Evolutionary conservation across 2,888 invertebrate species (phyloP), one percentile per base, ranked within the genome.

Genomic region (Bombylius major): DNA sequence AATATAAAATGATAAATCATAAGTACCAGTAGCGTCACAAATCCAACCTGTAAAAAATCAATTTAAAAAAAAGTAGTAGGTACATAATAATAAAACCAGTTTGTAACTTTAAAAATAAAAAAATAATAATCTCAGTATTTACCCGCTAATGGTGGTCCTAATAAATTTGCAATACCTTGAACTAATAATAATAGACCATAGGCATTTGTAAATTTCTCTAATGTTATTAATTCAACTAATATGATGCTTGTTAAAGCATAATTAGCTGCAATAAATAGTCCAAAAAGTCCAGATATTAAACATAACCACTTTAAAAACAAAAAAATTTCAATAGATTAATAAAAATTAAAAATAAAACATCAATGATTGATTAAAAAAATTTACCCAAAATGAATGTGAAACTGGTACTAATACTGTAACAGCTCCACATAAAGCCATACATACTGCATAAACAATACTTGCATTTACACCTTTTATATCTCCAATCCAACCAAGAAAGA

Each of bases 111-210:
- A 7, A n/a, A 5, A 14, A 14, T 14, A 4, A 13, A 44, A 44
- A 4, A 45, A 45, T n/a, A 4, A 14, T 5, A 45, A 4, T 7
- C 6, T 45, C 4, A n/a, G 14, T 45, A 60, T 69, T 76, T 70
- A 91, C 95, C 95, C 66, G 89, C 93, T 32, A 94, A 69, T 3
- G 94, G 91, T 36, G 96, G 94, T 51, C 95, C 95, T 61, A 92
- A 76, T 14, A 95, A 79, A 71, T 93, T 94, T 4, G 91, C 92
- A 42, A 94, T 73, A 4, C 96, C 96, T 72, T 95, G 93, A 32
- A 91, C 88, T 52, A 95, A 77, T 67, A 93, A 77, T 65, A 93
- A 74, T 64, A 95, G 74, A 0, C 95, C 95, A 68, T 94, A 95
- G 5, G 93, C 93, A 69, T 87, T 90, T 50, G 93, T 91, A 70